Base-by-base conservation (phyloP, 2,888 invertebrate genomes). In the Plebejus anna region DNA sequence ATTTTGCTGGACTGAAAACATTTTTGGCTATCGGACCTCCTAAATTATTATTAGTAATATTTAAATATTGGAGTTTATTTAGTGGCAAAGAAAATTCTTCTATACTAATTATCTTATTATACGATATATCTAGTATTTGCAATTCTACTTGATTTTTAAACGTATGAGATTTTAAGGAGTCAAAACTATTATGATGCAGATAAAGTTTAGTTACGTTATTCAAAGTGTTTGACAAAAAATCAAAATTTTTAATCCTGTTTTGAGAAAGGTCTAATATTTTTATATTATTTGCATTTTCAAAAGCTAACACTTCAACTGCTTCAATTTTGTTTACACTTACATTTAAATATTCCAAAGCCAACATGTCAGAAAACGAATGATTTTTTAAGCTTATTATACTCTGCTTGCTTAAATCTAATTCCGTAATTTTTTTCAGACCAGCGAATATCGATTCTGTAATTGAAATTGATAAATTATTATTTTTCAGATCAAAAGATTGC, bases 1-100 rank as follows among this genome's bases (percentile, higher is more conserved):
- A 87, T 76, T 84, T 87, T 0, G 90, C 89, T 9, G 90, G 90
- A 80, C 91, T 90, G 47, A 90, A 85, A 6, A 86, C 81, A 77
- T 88, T 82, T 77, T 81, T 81, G 42, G 81, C 82, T 59, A 93
- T 81, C 7, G 77, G 76, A 32, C 89, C 90, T 32, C 73, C 79
- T n/a, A 92, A 47, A 32, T 51, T 75, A 81, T 92, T 93, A 32
- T 86, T 86, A 6, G 79, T 76, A 16, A 92, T 47, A 79, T 86
- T 83, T 1, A 93, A 81, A 81, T 87, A 89, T 80, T 92, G 89
- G n/a, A 93, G 82, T 59, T 84, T 90, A 16, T 78, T 76, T 61
- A 92, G 80, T 0, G 93, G 89, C 73, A 92, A 82, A 1, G 90
- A 85, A 78, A 85, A 79, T 77, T 81, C 81, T 78, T 88, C 88